A percentile compares a stretch with the other conserved stretches of the same genome.
Evolutionary conservation across 2,797 vertebrate species (phyloP).

Genomic region (Karalla daura): DNA sequence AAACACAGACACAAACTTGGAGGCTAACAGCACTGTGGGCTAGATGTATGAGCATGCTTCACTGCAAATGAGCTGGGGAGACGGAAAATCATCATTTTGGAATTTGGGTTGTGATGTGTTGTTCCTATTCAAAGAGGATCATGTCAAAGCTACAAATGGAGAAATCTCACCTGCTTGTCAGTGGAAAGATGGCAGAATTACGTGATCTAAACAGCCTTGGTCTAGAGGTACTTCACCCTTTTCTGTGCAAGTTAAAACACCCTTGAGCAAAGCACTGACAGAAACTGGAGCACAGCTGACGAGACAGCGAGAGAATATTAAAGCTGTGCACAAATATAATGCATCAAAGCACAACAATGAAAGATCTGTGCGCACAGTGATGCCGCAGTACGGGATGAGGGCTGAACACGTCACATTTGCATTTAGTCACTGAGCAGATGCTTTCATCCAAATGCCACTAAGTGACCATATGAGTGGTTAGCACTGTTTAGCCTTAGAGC

Average conservation of each 20-base stretch:
- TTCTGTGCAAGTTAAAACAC: conserved; percentile 9
- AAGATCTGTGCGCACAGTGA: background rate
- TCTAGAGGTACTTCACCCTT: conserved; percentile 2
- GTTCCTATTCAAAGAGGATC: conserved; percentile 12
- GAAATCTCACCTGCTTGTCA: conserved; percentile 17
- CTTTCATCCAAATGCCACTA: too few species aligned
- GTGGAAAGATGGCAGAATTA: conserved; percentile 21
- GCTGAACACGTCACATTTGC: background rate
- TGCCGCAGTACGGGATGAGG: background rate
- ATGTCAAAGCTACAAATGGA: conserved; percentile 10
- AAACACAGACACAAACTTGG: conserved; percentile 35
- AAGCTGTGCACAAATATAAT: background rate
- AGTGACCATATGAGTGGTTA: too few species aligned
- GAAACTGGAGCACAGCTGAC: conserved; percentile 12
- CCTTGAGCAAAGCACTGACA: conserved; percentile 17
- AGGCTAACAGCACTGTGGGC: conserved; percentile 44
- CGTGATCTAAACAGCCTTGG: conserved; percentile 16
- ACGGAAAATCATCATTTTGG: conserved; percentile 35
- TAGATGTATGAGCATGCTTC: conserved; percentile 27
- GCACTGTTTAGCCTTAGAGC: too few species aligned
- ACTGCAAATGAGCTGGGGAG: conserved; percentile 34
- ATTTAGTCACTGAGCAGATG: too few species aligned
- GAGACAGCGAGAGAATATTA: conserved; percentile 17
- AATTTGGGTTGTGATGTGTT: conserved; percentile 17
- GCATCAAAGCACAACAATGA: background rate